Evolutionary conservation across 2,797 vertebrate genomes (phyloP).

Genomic region (Sparus aurata): DNA sequence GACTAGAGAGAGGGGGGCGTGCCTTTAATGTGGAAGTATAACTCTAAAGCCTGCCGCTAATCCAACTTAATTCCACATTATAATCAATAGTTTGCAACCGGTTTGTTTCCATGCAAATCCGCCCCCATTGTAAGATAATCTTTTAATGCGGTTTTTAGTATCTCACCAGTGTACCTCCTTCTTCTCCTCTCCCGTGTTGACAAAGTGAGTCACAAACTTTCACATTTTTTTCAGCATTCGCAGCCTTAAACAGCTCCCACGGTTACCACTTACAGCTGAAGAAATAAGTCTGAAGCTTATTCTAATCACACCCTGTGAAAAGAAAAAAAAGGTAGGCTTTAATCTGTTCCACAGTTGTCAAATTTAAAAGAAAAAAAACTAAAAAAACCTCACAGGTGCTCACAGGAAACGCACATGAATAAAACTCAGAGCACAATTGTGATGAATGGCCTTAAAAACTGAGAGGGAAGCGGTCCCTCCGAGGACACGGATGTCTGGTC

Average conservation of each 20-base stretch:
- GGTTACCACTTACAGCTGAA: slow-evolving; percentile 15
- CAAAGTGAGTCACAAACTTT: slow-evolving; percentile 47
- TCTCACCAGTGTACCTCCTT: slow-evolving; percentile 28
- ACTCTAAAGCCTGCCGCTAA: slow-evolving; percentile 59
- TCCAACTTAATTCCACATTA: slow-evolving; percentile 62
- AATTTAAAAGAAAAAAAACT: neutral
- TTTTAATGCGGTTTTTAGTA: slow-evolving; percentile 58
- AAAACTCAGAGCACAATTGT: slow-evolving; percentile 28
- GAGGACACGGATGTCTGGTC: slow-evolving; percentile 2
- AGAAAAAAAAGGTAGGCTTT: slow-evolving; percentile 25
- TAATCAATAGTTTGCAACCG: slow-evolving; percentile 62
- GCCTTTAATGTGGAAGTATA: slow-evolving; percentile 53
- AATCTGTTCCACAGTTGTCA: neutral
- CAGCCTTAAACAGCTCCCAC: slow-evolving; percentile 7
- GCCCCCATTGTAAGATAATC: slow-evolving; percentile 57
- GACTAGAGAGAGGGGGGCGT: slow-evolving; percentile 3
- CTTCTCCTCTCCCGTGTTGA: slow-evolving; percentile 36
- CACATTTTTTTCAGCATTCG: slow-evolving; percentile 29
- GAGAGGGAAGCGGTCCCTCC: slow-evolving; percentile 12
- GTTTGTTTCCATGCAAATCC: slow-evolving; percentile 53
- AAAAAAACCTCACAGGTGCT: slow-evolving; percentile 20
- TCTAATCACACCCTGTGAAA: slow-evolving; percentile 30
- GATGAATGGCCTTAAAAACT: slow-evolving; percentile 32
- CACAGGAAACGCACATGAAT: slow-evolving; percentile 10
- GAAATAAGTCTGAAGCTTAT: slow-evolving; percentile 14